phyloP scores from a whole-genome alignment of 2,888 invertebrate genomes.

The Drosophila rubida region DNA sequence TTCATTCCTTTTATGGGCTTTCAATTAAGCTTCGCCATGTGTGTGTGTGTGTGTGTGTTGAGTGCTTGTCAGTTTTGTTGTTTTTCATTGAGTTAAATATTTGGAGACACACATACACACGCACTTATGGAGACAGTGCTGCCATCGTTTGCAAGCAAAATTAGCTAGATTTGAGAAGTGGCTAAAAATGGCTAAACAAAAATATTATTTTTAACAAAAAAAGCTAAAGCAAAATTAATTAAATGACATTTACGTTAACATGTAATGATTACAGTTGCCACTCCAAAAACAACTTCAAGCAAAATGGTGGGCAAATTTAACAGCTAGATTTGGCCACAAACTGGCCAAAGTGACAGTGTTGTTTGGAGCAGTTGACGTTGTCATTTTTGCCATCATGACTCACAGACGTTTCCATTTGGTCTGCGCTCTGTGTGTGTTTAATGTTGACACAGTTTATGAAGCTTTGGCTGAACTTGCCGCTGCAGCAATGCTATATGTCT shows the following conservation, averaged over 20 bases:
- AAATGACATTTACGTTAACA: no score
- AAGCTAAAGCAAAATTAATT: no score
- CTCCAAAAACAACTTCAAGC: no score
- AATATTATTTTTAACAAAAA: no score
- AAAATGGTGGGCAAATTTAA: no score
- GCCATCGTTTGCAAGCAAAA: not conserved
- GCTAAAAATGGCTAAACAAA: not conserved
- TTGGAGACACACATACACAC: constrained; percentile 40
- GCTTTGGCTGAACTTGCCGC: constrained; percentile 66
- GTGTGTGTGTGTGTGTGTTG: constrained; percentile 19
- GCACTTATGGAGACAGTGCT: constrained; percentile 30
- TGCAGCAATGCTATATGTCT: constrained; percentile 54
- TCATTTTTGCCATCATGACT: constrained; percentile 61
- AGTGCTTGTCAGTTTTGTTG: constrained; percentile 29
- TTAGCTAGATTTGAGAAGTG: not conserved
- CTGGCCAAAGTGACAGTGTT: not conserved
- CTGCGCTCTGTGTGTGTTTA: constrained; percentile 18
- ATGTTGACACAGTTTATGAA: constrained; percentile 73
- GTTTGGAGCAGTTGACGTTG: constrained; percentile 54
- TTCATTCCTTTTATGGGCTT: constrained; percentile 60
- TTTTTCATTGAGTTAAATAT: constrained; percentile 49
- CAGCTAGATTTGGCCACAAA: not conserved
- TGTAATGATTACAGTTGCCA: no score
- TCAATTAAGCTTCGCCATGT: constrained; percentile 47
- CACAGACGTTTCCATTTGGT: constrained; percentile 38